Percentiles rank a stretch among this genome's conserved stretches.
Conservation (phyloP, 1,140 invertebrate genomes). For the Cecropterus lyciades region DNA sequence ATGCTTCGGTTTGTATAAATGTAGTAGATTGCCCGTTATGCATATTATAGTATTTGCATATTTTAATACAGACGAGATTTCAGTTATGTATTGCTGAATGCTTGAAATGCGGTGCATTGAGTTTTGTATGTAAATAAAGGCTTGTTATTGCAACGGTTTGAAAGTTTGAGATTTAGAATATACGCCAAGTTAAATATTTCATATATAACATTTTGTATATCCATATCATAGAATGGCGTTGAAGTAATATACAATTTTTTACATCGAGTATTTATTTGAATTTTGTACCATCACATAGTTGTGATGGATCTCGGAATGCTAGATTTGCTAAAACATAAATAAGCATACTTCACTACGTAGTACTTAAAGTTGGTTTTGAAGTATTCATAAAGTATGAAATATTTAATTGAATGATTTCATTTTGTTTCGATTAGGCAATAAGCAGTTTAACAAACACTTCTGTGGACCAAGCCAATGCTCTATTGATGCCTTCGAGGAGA, state of each 20-base stretch:
- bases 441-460: constrained; percentile 87
- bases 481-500: constrained; percentile 87
- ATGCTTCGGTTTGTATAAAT: constrained; percentile 20
- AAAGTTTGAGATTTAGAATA: neutral
- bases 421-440: constrained; percentile 85
- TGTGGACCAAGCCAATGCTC: constrained; percentile 83
- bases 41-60: neutral
- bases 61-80: constrained; percentile 1
- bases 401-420: neutral
- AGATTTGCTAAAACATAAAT: constrained; percentile 17
- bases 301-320: constrained; percentile 23
- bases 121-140: neutral
- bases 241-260: neutral
- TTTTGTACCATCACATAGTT: constrained; percentile 4
- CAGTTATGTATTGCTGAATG: constrained; percentile 14
- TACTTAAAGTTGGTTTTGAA: neutral
- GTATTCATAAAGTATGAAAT: too few species aligned
- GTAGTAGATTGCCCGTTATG: constrained; percentile 16
- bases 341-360: neutral
- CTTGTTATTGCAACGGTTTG: neutral
- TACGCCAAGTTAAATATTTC: neutral
- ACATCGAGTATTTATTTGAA: neutral
- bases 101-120: constrained; percentile 11
- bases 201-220: neutral
- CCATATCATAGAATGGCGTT: neutral